These are phyloP conservation scores for Eupsilia transversa DNA, from an alignment of 2,888 invertebrate species.

Conservation along the genomic window DNA sequence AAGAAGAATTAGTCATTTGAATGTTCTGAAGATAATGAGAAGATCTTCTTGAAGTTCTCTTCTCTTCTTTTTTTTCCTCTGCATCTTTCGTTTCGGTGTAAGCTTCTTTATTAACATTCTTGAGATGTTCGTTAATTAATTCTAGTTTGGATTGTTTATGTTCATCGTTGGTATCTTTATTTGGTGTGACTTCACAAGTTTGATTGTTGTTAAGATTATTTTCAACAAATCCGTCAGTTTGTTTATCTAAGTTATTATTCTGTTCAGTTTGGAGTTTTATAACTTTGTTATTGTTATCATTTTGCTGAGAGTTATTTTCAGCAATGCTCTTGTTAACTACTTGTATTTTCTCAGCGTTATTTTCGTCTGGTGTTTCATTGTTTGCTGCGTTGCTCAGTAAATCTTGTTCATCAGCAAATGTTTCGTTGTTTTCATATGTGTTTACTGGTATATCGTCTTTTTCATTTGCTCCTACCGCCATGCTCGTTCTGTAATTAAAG, in stretches of 20 bases:
- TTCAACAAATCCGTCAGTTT: constrained; percentile 14
- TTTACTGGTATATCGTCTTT: constrained; percentile 30
- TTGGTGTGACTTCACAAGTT: constrained; percentile 26
- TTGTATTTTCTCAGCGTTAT: constrained; percentile 15
- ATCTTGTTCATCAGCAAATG: constrained; percentile 40
- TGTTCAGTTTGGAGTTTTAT: constrained; percentile 22
- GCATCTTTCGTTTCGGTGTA: constrained; percentile 48
- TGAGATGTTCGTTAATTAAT: constrained; percentile 34
- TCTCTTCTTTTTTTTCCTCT: constrained; percentile 60
- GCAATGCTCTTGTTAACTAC: constrained; percentile 22
- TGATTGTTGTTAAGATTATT: constrained; percentile 14
- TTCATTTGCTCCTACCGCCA: constrained; percentile 53
- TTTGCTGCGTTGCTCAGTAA: constrained; percentile 33
- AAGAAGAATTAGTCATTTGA: constrained; percentile 76
- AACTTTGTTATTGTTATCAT: constrained; percentile 20
- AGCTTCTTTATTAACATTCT: constrained; percentile 42
- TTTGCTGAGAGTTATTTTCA: constrained; percentile 22
- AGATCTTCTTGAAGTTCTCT: constrained; percentile 56
- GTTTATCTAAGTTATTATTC: constrained; percentile 17
- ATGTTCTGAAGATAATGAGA: constrained; percentile 82
- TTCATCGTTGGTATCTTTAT: constrained; percentile 40
- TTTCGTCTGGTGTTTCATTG: constrained; percentile 12
- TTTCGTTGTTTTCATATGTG: constrained; percentile 31
- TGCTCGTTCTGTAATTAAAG: constrained; percentile 59
- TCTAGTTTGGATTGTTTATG: constrained; percentile 41